phyloP scores from a whole-genome alignment of 2,797 vertebrate genomes.

The Betta splendens region DNA sequence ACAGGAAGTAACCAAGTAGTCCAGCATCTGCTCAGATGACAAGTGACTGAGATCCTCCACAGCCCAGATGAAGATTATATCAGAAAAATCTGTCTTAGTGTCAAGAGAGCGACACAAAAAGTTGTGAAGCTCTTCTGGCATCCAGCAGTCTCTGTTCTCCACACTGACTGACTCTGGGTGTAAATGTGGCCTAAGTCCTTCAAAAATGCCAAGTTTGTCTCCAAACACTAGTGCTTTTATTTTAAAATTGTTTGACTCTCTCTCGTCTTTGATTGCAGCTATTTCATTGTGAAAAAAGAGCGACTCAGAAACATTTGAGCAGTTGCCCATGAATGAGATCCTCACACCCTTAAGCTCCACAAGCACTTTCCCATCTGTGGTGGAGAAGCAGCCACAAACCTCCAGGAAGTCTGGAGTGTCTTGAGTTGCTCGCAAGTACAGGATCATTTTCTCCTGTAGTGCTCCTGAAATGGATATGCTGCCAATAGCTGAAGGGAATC shows the following conservation, averaged over 20 bases:
- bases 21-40: slow-evolving; percentile 68
- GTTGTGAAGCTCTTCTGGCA: slow-evolving; percentile 34
- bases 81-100: slow-evolving; percentile 53
- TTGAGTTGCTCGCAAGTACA: slow-evolving; percentile 83
- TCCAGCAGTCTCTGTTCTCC: slow-evolving; percentile 42
- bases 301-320: slow-evolving; percentile 62
- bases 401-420: slow-evolving; percentile 79
- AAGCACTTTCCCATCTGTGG: slow-evolving; percentile 79
- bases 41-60: slow-evolving; percentile 78
- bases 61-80: slow-evolving; percentile 85
- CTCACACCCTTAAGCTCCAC: slow-evolving; percentile 82
- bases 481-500: slow-evolving; percentile 84
- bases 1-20: slow-evolving; percentile 81
- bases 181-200: slow-evolving; percentile 77
- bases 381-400: slow-evolving; percentile 87
- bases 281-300: slow-evolving; percentile 84
- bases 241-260: slow-evolving; percentile 23
- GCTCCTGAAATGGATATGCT: slow-evolving; percentile 81
- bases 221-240: slow-evolving; percentile 85
- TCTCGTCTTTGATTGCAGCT: slow-evolving; percentile 42
- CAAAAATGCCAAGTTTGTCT: slow-evolving; percentile 82
- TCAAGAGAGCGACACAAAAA: slow-evolving; percentile 58
- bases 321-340: slow-evolving; percentile 78
- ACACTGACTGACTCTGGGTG: slow-evolving; percentile 65
- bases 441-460: slow-evolving; percentile 83